Conservation (phyloP, 2,113 vertebrate genomes). For the Physeter macrocephalus region DNA sequence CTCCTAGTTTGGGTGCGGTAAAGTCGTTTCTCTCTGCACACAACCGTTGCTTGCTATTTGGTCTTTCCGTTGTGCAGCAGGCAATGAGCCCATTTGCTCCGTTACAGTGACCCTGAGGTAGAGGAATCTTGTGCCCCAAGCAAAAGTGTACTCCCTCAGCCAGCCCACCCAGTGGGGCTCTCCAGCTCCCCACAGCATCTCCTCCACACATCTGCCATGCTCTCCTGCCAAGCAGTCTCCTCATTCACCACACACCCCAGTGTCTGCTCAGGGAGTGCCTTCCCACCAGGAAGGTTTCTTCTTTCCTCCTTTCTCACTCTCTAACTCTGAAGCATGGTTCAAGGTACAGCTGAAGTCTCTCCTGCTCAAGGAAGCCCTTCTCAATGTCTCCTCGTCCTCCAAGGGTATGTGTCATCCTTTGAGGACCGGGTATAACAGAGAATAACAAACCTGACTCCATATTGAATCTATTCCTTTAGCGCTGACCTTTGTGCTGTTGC, state of each 20-base stretch:
- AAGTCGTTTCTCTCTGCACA: no score
- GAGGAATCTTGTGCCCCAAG: background rate
- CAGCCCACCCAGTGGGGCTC: slow-evolving; percentile 72
- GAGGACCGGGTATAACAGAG: no score
- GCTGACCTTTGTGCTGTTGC: no score
- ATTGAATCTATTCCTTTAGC: no score
- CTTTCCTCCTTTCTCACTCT: background rate
- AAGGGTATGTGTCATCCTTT: background rate
- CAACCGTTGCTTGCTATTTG: no score
- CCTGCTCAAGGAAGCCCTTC: background rate
- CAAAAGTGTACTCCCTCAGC: slow-evolving; percentile 81
- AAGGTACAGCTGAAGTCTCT: background rate
- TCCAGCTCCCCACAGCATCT: background rate
- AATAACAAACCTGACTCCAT: no score
- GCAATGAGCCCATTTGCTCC: no score
- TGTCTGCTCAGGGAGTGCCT: background rate
- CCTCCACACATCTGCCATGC: background rate
- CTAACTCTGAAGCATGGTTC: background rate
- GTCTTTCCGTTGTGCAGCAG: no score
- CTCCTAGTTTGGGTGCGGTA: no score
- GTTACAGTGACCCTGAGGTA: background rate
- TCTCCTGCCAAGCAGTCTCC: background rate
- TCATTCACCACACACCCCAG: background rate
- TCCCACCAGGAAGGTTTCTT: background rate
- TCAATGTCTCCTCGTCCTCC: background rate